Percentiles rank a stretch among this genome's conserved stretches.
Conservation (phyloP, 1,140 invertebrate genomes). For the Neodiprion lecontei region DNA sequence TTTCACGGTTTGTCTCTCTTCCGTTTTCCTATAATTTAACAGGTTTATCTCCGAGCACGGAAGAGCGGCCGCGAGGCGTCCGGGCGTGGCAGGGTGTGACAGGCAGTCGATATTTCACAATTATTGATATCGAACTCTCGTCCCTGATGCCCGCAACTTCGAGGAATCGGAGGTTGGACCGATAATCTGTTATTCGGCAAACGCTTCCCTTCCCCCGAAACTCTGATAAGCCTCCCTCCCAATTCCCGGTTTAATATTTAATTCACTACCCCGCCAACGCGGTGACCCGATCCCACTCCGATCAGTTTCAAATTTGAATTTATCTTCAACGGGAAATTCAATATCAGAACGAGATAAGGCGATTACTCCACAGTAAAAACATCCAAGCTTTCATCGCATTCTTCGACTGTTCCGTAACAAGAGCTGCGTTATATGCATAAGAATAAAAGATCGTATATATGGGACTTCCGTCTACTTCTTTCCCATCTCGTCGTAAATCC, state of each 20-base stretch:
- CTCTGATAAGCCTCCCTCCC: not conserved
- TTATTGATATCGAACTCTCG: constrained; percentile 35
- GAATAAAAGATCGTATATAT: no score
- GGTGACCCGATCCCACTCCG: not conserved
- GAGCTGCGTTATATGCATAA: no score
- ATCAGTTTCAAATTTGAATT: no score
- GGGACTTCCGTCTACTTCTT: no score
- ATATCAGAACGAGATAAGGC: no score
- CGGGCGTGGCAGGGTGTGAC: constrained; percentile 33
- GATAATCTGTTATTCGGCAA: constrained; percentile 22
- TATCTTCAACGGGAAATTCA: no score
- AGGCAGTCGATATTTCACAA: constrained; percentile 42
- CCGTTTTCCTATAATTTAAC: constrained; percentile 16
- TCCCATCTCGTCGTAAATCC: no score
- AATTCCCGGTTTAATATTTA: not conserved
- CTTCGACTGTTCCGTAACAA: no score
- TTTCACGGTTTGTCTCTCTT: constrained; percentile 17
- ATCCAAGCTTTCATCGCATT: no score
- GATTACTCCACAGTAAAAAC: no score
- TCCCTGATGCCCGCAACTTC: constrained; percentile 29
- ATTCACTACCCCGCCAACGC: not conserved
- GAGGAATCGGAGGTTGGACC: constrained; percentile 17
- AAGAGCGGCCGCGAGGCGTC: constrained; percentile 10
- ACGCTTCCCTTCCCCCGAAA: not conserved
- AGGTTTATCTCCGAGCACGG: constrained; percentile 13